These are phyloP conservation scores for Zosterops pallidus DNA, from an alignment of 2,113 vertebrate species.

Conservation along the genomic window DNA sequence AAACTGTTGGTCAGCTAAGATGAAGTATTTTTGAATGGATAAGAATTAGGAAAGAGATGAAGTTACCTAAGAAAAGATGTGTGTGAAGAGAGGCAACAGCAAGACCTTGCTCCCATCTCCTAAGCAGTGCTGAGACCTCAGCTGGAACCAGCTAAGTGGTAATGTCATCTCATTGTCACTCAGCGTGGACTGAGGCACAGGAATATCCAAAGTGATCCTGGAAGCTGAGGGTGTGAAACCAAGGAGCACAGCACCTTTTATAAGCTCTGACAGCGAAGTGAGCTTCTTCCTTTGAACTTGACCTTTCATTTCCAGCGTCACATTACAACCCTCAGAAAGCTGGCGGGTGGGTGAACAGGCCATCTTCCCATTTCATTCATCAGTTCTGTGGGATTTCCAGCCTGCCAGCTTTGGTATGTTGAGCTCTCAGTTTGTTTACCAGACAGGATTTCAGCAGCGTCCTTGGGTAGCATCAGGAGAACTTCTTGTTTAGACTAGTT, in stretches of 20 bases:
- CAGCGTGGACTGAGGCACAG: neutral
- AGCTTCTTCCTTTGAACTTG: neutral
- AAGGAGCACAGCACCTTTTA: neutral
- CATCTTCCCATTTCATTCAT: neutral
- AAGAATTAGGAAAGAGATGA: neutral
- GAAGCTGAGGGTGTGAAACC: neutral
- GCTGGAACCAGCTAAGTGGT: neutral
- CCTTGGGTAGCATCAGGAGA: slow-evolving; percentile 48
- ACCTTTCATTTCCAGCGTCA: neutral
- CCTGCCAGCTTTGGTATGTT: neutral
- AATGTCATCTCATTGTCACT: neutral
- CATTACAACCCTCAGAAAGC: neutral
- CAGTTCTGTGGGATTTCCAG: neutral
- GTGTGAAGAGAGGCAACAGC: neutral
- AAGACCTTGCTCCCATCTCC: neutral
- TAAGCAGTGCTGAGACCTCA: neutral
- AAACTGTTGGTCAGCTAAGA: neutral
- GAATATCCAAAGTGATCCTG: neutral
- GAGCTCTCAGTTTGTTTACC: slow-evolving; percentile 11
- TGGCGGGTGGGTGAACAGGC: neutral
- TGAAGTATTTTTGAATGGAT: neutral
- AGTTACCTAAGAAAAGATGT: neutral
- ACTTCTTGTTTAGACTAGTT: slow-evolving; percentile 52
- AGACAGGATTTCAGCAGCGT: slow-evolving; percentile 13
- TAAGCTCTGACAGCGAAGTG: neutral